phyloP scores from a whole-genome alignment of 2,113 vertebrate species.

The Larimichthys polyactis region DNA sequence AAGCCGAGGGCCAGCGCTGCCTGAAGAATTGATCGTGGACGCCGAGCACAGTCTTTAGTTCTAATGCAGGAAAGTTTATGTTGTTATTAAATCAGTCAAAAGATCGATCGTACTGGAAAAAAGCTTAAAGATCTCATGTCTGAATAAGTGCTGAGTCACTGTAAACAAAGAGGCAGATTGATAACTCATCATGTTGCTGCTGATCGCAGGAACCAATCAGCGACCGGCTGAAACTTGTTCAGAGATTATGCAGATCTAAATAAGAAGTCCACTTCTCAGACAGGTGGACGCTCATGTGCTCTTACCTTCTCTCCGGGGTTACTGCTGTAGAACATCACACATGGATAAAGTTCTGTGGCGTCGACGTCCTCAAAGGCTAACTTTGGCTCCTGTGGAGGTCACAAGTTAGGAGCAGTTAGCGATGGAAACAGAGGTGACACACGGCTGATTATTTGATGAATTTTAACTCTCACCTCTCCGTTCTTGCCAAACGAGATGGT shows the following conservation, averaged over 20 bases:
- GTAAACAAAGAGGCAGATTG: background rate
- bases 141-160: no score
- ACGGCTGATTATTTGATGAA: background rate
- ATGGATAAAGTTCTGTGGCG: constrained; percentile 85
- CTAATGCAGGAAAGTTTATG: background rate
- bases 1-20: no score
- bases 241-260: background rate
- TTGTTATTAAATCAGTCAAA: background rate
- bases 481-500: constrained; percentile 88
- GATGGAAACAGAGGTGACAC: background rate
- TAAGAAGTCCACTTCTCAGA: background rate
- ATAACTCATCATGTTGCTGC: background rate
- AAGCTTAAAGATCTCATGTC: background rate
- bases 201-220: no score
- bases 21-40: no score
- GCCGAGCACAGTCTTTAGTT: background rate
- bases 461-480: constrained; percentile 78
- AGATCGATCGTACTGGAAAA: no score
- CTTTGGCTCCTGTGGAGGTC: constrained; percentile 82
- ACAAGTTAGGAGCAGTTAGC: background rate
- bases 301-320: constrained; percentile 89
- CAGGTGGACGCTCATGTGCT: background rate
- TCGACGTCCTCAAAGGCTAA: constrained; percentile 87
- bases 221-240: no score
- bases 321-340: constrained; percentile 89